Percentiles rank a stretch among this genome's conserved stretches.
Evolutionary conservation across 2,113 vertebrate genomes (phyloP).

Genomic region (Bubo scandiacus): DNA sequence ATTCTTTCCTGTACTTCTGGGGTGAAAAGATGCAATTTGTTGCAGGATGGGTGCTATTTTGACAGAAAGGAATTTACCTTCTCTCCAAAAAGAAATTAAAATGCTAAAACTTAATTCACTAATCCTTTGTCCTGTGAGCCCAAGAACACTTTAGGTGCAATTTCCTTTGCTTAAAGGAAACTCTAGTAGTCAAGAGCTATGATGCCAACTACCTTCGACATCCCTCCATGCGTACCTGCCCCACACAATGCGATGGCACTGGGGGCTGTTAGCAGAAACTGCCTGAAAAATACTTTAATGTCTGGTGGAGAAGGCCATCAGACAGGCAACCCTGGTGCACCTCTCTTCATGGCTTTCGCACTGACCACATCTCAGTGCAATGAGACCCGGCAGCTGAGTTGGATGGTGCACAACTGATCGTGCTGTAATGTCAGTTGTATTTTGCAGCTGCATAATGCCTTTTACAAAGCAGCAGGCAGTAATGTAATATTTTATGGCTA

Average conservation of each 20-base stretch:
- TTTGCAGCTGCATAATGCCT: neutral
- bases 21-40: neutral
- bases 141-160: neutral
- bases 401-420: neutral
- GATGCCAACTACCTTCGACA: neutral
- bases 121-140: neutral
- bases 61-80: neutral
- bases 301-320: neutral
- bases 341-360: neutral
- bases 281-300: neutral
- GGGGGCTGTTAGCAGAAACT: neutral
- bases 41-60: neutral
- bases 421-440: neutral
- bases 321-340: neutral
- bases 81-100: neutral
- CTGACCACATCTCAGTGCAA: rapidly evolving
- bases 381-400: neutral
- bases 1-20: neutral
- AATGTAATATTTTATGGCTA: neutral
- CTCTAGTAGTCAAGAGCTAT: neutral
- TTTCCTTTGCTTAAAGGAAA: neutral
- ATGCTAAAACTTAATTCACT: neutral
- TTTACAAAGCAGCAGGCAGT: neutral
- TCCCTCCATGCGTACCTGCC: rapidly evolving
- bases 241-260: neutral